These are phyloP conservation scores for Gymnoscelis rufifasciata DNA, from an alignment of 2,888 invertebrate genomes.

Conservation along the genomic window DNA sequence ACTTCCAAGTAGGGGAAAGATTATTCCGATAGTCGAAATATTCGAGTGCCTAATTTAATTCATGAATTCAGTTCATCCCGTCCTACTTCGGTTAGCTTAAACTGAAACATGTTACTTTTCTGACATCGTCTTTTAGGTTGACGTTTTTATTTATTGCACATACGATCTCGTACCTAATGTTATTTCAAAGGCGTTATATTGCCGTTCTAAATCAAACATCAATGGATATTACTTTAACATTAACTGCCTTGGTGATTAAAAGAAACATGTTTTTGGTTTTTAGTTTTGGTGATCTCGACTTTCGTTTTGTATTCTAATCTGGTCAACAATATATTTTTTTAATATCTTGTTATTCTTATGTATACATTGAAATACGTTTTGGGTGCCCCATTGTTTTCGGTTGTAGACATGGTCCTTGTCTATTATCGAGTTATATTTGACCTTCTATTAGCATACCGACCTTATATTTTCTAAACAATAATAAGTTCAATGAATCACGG, in stretches of 20 bases:
- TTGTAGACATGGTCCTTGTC: conserved; percentile 38
- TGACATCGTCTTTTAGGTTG: conserved; percentile 10
- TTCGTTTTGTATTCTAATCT: too few species aligned
- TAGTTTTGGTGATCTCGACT: not conserved
- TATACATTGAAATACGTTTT: too few species aligned
- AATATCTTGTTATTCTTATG: too few species aligned
- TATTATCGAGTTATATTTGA: conserved; percentile 43
- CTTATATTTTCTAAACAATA: conserved; percentile 54
- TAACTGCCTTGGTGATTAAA: not conserved
- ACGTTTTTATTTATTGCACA: conserved; percentile 8
- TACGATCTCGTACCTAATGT: not conserved
- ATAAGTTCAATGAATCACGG: conserved; percentile 47
- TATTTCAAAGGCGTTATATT: conserved; percentile 3
- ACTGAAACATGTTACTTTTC: conserved; percentile 17
- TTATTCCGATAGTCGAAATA: conserved; percentile 4
- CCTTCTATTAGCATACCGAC: conserved; percentile 57
- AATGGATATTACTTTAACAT: not conserved
- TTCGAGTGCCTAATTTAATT: conserved; percentile 2
- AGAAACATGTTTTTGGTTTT: not conserved
- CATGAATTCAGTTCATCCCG: conserved; percentile 6
- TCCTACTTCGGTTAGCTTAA: conserved; percentile 11
- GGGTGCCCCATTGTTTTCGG: conserved; percentile 23
- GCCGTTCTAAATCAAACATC: conserved; percentile 2
- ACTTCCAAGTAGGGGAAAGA: too few species aligned
- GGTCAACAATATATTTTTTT: too few species aligned